Evolutionary conservation across 2,888 invertebrate genomes (phyloP).

Genomic region (Leucania comma): DNA sequence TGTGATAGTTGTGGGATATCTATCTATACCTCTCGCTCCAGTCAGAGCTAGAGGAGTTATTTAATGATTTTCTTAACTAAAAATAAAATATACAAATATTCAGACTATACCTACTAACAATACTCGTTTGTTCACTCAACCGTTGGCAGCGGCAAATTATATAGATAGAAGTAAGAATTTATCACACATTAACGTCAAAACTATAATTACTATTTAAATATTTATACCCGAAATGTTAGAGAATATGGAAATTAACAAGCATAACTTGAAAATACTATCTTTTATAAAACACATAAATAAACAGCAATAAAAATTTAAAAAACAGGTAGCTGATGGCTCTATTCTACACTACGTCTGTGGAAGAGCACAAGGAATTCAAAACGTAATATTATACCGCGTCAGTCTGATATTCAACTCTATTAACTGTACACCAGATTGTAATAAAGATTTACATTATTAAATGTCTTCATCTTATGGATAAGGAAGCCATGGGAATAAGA

Average conservation of each 20-base stretch:
- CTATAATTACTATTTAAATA: conserved; percentile 21
- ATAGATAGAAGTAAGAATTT: conserved; percentile 3
- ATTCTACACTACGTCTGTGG: conserved; percentile 48
- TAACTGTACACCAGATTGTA: conserved; percentile 48
- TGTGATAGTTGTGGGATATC: too few species aligned
- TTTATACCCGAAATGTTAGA: neutral
- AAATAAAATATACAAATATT: neutral
- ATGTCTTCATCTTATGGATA: conserved; percentile 52
- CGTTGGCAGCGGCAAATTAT: conserved; percentile 11
- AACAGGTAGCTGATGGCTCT: conserved; percentile 49
- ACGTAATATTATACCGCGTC: conserved; percentile 48
- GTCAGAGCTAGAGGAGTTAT: too few species aligned
- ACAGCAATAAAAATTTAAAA: conserved; percentile 13
- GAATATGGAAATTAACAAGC: conserved; percentile 39
- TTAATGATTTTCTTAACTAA: too few species aligned
- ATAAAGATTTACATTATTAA: conserved; percentile 53
- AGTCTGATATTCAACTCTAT: conserved; percentile 50
- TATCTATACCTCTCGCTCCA: too few species aligned
- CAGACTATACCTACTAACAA: neutral
- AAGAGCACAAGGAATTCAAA: conserved; percentile 35
- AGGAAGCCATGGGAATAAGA: conserved; percentile 15
- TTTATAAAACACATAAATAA: conserved; percentile 23
- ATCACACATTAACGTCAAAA: conserved; percentile 32
- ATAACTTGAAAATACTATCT: conserved; percentile 17
- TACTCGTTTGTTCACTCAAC: neutral